Evolutionary conservation across 2,888 invertebrate genomes (phyloP).

Genomic region (Sminthurides aquaticus): DNA sequence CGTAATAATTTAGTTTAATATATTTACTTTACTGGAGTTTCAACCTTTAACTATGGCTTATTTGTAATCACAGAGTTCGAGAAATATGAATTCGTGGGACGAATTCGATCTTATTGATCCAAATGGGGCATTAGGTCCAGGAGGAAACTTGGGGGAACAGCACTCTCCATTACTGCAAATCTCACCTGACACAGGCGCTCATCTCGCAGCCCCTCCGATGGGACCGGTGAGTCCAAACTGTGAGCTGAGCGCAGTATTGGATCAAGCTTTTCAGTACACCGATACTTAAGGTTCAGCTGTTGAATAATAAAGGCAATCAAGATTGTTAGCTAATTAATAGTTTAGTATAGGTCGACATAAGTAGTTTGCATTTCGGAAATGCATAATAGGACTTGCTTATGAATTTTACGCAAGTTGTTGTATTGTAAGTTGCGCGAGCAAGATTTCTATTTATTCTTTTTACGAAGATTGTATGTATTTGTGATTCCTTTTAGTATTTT

Average conservation of each 20-base stretch:
- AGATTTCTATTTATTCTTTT: no score
- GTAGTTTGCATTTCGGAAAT: not conserved
- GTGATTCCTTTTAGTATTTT: no score
- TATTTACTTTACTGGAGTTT: no score
- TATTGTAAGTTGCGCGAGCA: no score
- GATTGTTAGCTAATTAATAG: no score
- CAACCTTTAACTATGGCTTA: no score
- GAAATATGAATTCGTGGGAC: conserved; percentile 42
- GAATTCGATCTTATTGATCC: conserved; percentile 43
- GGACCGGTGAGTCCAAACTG: conserved; percentile 42
- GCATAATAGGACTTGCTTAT: no score
- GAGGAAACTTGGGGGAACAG: conserved; percentile 36
- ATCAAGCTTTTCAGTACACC: conserved; percentile 43
- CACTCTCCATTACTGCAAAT: conserved; percentile 41
- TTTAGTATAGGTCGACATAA: no score
- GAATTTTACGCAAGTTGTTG: no score
- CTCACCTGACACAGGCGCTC: conserved; percentile 39
- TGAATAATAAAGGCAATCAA: conserved; percentile 21
- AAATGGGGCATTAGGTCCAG: conserved; percentile 39
- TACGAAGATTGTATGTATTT: no score
- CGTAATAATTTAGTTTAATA: not conserved
- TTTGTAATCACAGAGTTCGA: conserved; percentile 40
- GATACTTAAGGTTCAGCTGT: conserved; percentile 41
- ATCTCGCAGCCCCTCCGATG: conserved; percentile 36
- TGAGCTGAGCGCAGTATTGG: conserved; percentile 42